phyloP scores from a whole-genome alignment of 2,888 invertebrate species.

The Limnephilus lunatus region DNA sequence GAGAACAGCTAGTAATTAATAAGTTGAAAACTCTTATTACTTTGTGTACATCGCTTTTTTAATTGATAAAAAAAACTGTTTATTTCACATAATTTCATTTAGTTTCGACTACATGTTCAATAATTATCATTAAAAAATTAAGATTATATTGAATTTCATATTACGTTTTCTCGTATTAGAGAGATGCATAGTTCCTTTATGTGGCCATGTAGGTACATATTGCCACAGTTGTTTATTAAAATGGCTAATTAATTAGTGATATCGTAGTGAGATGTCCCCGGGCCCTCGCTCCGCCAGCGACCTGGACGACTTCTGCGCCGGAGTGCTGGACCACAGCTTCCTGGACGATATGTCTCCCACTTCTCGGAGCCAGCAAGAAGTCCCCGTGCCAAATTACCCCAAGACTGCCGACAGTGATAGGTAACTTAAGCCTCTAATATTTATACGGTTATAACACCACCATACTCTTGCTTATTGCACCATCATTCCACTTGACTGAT shows the following conservation, averaged over 20 bases:
- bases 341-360: slow-evolving; percentile 80
- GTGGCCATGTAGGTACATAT: background rate
- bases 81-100: too few species aligned
- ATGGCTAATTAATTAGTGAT: background rate
- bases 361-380: slow-evolving; percentile 65
- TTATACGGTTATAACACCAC: too few species aligned
- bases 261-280: slow-evolving; percentile 33
- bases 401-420: slow-evolving; percentile 64
- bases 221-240: background rate
- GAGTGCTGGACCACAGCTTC: slow-evolving; percentile 86
- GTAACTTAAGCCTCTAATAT: slow-evolving; percentile 27
- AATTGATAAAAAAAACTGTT: too few species aligned
- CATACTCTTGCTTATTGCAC: too few species aligned
- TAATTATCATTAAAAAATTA: too few species aligned
- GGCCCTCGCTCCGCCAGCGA: slow-evolving; percentile 72
- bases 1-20: too few species aligned
- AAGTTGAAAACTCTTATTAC: too few species aligned
- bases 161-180: background rate
- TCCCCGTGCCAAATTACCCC: slow-evolving; percentile 51
- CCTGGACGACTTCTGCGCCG: slow-evolving; percentile 79
- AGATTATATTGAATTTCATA: background rate
- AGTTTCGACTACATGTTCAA: too few species aligned
- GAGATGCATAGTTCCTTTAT: background rate
- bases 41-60: too few species aligned
- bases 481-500: too few species aligned